Conservation (phyloP, 1,140 invertebrate genomes). For the Drepana arcuata region DNA sequence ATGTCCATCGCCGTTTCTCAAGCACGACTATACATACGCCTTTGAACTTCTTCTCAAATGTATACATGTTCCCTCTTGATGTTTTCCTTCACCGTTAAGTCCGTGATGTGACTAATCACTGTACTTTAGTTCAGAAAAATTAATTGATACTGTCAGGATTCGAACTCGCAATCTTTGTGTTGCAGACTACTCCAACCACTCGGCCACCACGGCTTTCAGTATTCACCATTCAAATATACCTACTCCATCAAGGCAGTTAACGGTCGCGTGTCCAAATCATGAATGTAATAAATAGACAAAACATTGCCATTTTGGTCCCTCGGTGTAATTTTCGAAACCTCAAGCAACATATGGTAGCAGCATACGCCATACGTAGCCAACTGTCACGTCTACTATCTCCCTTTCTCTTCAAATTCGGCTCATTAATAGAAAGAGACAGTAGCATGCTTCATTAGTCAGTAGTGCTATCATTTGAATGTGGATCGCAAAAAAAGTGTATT, state of each 20-base stretch:
- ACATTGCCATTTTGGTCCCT: constrained; percentile 39
- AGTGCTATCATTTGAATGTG: constrained; percentile 54
- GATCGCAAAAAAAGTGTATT: constrained; percentile 54
- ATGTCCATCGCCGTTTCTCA: no score
- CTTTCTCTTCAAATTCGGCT: constrained; percentile 14
- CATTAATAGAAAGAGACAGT: constrained; percentile 26
- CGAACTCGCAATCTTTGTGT: no score
- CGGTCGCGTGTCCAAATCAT: constrained; percentile 10
- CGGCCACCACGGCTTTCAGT: no score
- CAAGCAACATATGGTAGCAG: constrained; percentile 61
- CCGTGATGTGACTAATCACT: no score
- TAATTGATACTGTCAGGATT: no score
- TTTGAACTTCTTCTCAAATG: no score
- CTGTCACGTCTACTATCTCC: constrained; percentile 39
- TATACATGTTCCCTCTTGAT: no score
- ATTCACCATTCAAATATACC: no score
- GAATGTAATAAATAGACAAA: constrained; percentile 53
- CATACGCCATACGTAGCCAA: constrained; percentile 56
- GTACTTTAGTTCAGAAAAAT: no score
- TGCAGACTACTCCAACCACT: no score
- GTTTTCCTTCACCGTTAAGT: no score
- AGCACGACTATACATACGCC: no score
- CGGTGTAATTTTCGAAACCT: constrained; percentile 58
- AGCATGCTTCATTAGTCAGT: constrained; percentile 51
- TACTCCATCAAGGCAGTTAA: constrained; percentile 3